Conservation (phyloP, 1,140 invertebrate genomes). For the Nephila pilipes region DNA sequence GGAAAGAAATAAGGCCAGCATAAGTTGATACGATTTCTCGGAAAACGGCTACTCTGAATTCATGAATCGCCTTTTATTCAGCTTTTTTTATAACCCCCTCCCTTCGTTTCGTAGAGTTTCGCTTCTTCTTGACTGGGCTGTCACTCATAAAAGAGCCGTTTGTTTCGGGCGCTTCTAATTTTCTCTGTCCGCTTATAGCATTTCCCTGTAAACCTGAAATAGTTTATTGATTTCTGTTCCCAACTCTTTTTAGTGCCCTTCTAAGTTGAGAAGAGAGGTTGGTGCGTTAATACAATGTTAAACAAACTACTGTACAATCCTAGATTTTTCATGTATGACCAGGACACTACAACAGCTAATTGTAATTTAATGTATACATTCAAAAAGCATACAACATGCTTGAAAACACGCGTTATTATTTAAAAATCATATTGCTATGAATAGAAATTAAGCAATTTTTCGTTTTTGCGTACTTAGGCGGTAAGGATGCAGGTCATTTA, state of each 20-base stretch:
- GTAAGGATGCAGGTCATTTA: too few species aligned
- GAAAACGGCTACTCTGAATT: constrained; percentile 1
- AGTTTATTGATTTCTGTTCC: constrained; percentile 11
- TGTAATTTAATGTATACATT: too few species aligned
- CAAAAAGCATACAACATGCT: too few species aligned
- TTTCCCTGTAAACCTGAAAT: not conserved
- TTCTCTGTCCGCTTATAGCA: not conserved
- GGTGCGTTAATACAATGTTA: too few species aligned
- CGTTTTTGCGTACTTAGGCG: too few species aligned
- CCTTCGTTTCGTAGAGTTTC: not conserved
- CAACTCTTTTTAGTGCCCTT: not conserved
- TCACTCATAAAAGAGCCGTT: constrained; percentile 2
- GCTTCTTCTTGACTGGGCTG: not conserved
- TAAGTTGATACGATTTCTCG: constrained; percentile 58
- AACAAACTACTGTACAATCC: too few species aligned
- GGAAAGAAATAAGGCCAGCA: constrained; percentile 49
- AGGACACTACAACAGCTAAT: too few species aligned
- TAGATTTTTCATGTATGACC: too few species aligned
- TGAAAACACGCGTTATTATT: too few species aligned
- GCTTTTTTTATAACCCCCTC: not conserved
- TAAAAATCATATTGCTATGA: too few species aligned
- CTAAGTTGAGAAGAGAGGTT: too few species aligned
- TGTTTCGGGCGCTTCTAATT: not conserved
- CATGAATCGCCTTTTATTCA: not conserved
- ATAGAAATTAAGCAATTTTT: too few species aligned